Base-by-base conservation (phyloP, 1,140 invertebrate genomes). In the Drosophila subobscura region DNA sequence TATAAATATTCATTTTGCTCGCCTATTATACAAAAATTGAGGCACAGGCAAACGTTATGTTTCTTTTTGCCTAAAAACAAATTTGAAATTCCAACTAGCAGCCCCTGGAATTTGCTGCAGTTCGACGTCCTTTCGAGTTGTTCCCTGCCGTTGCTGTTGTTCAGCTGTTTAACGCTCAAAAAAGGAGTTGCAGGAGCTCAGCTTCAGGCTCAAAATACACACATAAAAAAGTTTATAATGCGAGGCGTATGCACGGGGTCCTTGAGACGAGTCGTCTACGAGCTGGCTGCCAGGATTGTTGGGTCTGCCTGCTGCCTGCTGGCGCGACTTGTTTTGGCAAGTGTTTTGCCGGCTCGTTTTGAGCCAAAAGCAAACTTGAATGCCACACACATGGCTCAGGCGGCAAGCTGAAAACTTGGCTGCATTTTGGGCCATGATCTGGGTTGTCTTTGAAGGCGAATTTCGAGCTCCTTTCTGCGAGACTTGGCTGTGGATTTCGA, bases 21-120 rank as follows among this genome's bases (percentile, higher is more conserved):
- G 61, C 83, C 83, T 88, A 88, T 88, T 88, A 88, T 88, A 81
- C 83, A 68, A 71, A 88, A 88, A 88, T 88, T 88, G 88, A 88
- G 83, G 77, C 50, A 59, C n/a, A 46, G 57, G 71, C 57, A 61
- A 79, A 52, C 20, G 46, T 8, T 67, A 33, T 40, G 37, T 57
- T 47, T 53, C 3, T 29, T 29, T 46, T 33, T 23, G 47, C 54
- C 58, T 71, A 50, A 86, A 86, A 76, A 63, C 63, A 80, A 81
- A 86, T 86, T 85, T 85, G 73, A 85, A 85, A 85, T 85, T 85
- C 83, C 81, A 80, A 86, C 77, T 64, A 86, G 60, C 67, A 20
- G 60, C 67, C 54, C 47, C 29, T 78, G 80, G 72, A 84, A 71
- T 81, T 86, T 78, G 64, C 56, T 67, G 53, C 64, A 63, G 79